Base-by-base conservation (phyloP, 2,888 invertebrate species). In the Meteorus cinctellus region DNA sequence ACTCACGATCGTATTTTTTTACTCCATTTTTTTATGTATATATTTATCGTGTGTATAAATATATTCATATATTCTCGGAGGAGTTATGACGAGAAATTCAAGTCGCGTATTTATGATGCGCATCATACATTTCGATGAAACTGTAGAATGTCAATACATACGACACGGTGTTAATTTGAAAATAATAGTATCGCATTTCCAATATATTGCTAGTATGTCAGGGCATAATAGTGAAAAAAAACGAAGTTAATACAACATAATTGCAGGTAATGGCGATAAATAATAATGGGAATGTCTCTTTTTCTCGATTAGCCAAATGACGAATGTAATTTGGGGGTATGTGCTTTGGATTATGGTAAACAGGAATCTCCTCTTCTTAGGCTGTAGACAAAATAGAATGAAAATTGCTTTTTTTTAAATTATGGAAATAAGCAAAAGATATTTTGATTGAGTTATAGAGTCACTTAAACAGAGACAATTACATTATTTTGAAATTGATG, bases 331-430 rank as follows among this genome's bases (percentile, higher is more conserved):
- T 80, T 76, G 78, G 82, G 73, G 78, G 84, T 86, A 85, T 87
- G 88, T 87, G 85, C 84, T 88, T 87, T 87, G 87, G 87, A 84
- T 88, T 85, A 86, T 86, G 86, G 86, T 85, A 85, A 68, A 90
- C 90, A 89, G 89, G 88, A 84, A 77, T 84, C 90, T 91, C 91
- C 90, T 92, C 92, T 92, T 92, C 92, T 91, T 92, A 92, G 90
- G 92, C 92, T 92, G 92, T 91, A 90, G 90, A 90, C 91, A 91
- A 89, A 91, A 89, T 87, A 88, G 87, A 88, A 89, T 85, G 85
- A 82, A 87, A 86, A 86, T 79, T 70, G 76, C 63, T 77, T 80
- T 77, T 79, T 75, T 72, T 55, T 55, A n/a, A 55, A 55, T 19
- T 55, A 24, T 55, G 24, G 19, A 63, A 62, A 27, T 2, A 19